phyloP scores from a whole-genome alignment of 2,888 invertebrate species.

The Lepidochitona cinerea region DNA sequence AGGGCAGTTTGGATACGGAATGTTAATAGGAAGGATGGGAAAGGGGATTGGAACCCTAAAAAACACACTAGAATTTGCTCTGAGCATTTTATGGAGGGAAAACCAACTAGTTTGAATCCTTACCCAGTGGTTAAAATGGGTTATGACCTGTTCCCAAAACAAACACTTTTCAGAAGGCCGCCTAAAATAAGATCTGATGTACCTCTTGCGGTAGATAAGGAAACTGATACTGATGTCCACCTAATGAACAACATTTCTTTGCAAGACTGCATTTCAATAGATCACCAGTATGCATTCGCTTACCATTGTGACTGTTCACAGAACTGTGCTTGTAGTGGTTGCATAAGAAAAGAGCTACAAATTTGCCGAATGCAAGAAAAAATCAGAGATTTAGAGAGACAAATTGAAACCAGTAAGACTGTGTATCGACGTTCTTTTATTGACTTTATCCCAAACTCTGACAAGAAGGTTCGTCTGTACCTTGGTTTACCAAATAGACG shows the following conservation, averaged over 20 bases:
- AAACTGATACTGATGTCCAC: not conserved
- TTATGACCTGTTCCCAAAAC: not conserved
- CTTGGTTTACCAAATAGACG: too few relatives aligned
- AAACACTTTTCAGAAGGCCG: not conserved
- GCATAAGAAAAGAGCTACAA: too few relatives aligned
- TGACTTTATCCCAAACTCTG: too few relatives aligned
- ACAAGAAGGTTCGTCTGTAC: too few relatives aligned
- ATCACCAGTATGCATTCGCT: not conserved
- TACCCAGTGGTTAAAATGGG: not conserved
- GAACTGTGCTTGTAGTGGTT: too few relatives aligned
- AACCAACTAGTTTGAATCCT: not conserved
- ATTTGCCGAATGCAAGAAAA: too few relatives aligned
- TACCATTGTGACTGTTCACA: too few relatives aligned
- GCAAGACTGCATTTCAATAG: not conserved
- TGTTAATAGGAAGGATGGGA: not conserved
- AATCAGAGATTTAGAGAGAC: not conserved
- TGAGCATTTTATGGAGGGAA: not conserved
- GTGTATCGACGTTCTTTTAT: too few relatives aligned
- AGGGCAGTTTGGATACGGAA: not conserved
- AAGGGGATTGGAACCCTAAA: not conserved
- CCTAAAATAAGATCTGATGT: not conserved
- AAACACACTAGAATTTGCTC: not conserved
- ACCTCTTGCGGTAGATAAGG: not conserved
- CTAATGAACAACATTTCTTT: not conserved
- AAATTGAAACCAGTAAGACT: too few relatives aligned